A percentile compares a stretch with the other conserved stretches of the same genome.
Evolutionary conservation across 2,888 invertebrate genomes (phyloP).

Genomic region (Chloroclysta siterata): DNA sequence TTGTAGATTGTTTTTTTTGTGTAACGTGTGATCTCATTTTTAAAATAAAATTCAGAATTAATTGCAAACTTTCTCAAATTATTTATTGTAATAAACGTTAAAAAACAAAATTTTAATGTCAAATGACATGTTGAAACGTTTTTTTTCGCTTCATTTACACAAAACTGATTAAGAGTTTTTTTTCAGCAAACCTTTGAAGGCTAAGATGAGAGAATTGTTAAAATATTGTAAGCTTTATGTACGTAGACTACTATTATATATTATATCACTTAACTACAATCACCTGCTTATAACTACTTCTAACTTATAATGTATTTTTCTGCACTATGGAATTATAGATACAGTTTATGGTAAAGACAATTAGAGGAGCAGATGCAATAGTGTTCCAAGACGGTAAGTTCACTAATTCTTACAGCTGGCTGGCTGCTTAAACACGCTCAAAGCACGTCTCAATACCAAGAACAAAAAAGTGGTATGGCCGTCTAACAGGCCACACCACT

Average conservation of each 20-base stretch:
- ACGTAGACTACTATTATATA: too few relatives aligned
- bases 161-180: too few relatives aligned
- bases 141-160: too few relatives aligned
- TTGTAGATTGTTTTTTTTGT: not conserved
- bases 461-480: not conserved
- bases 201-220: too few relatives aligned
- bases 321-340: constrained; percentile 10
- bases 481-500: too few relatives aligned
- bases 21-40: not conserved
- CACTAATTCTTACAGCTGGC: constrained; percentile 1
- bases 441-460: constrained; percentile 3
- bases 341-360: constrained; percentile 1
- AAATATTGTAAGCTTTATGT: too few relatives aligned
- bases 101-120: not conserved
- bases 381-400: constrained; percentile 10
- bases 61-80: not conserved
- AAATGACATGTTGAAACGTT: too few relatives aligned
- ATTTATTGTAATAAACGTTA: too few relatives aligned
- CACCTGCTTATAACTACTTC: too few relatives aligned
- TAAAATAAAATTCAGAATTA: not conserved
- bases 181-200: too few relatives aligned
- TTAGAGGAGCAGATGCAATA: constrained; percentile 7
- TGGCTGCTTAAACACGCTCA: not conserved
- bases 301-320: too few relatives aligned
- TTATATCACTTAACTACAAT: too few relatives aligned